phyloP scores from a whole-genome alignment of 1,140 invertebrate genomes.

The Drosophila erecta region DNA sequence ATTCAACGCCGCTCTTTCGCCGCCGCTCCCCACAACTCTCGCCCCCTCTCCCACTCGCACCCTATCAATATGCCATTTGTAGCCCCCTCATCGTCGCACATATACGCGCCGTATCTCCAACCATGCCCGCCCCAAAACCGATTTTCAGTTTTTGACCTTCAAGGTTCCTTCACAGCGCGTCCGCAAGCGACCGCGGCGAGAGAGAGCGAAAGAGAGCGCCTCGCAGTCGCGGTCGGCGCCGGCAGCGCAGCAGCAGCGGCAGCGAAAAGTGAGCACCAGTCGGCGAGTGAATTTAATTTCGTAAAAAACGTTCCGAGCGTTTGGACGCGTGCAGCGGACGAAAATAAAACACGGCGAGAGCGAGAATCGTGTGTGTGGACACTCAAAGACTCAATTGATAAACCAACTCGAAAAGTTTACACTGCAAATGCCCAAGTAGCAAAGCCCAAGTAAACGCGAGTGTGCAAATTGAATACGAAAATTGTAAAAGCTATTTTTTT shows the following conservation, averaged over 20 bases:
- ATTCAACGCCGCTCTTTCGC: not conserved
- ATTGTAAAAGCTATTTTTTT: conserved; percentile 29
- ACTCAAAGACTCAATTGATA: conserved; percentile 18
- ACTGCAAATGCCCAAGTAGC: not conserved
- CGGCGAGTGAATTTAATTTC: conserved; percentile 76
- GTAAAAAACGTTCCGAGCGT: conserved; percentile 78
- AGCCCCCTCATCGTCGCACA: conserved; percentile 20
- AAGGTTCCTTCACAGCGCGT: conserved; percentile 83
- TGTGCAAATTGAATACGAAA: conserved; percentile 16
- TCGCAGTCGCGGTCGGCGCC: conserved; percentile 25
- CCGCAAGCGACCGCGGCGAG: not conserved
- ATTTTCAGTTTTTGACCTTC: conserved; percentile 84
- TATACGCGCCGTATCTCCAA: conserved; percentile 43
- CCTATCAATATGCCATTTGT: not conserved
- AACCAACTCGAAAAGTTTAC: conserved; percentile 1
- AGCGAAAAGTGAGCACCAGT: conserved; percentile 49
- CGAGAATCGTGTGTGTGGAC: not conserved
- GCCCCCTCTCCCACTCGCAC: conserved; percentile 1
- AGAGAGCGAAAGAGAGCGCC: conserved; percentile 10
- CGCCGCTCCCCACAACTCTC: not conserved
- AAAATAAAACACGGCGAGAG: conserved; percentile 57
- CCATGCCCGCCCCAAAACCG: conserved; percentile 64
- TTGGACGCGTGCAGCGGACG: conserved; percentile 79
- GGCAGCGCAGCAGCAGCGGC: conserved; percentile 27
- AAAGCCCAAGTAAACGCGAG: conserved; percentile 24